Base-by-base conservation (phyloP, 1,140 invertebrate genomes). In the Bombus confusus region DNA sequence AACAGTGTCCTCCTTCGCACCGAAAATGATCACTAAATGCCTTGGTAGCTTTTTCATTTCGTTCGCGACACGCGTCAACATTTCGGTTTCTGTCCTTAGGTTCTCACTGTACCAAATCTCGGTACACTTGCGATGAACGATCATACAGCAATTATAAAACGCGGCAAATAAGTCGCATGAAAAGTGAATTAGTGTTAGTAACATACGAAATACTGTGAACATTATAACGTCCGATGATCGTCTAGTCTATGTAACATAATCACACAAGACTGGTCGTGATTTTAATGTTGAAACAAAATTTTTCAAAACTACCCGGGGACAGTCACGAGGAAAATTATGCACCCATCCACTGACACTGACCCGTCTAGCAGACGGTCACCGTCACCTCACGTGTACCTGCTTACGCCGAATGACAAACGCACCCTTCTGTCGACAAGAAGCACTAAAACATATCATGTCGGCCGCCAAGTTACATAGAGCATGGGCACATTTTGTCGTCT, bases 21-120 rank as follows among this genome's bases (percentile, higher is more conserved):
- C 96, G 57, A 96, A 84, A 74, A 96, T 91, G 12, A 96, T 89
- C 34, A 95, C 95, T 87, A 97, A 87, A 91, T 96, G 96, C 62
- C 86, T 93, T 1, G 96, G 96, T 31, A 95, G 75, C 88, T 93
- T 95, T 64, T 88, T 92, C 4, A 91, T 80, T 69, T 37, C 79
- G 9, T 64, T 75, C 4, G 89, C 81, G 6, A 47, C 57, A 6
- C 25, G 34, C 13, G 39, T 43, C 6, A 91, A 41, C 68, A 59
- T 25, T 34, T 88, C 81, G 4, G 86, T 31, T 4, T 90, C 88
- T 78, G 75, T 72, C n/a, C 43, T 80, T 25, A 43, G 37, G 12
- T 76, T 85, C 5, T 39, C 64, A 57, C 43, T 39, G 18, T 68
- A 69, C 86, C 79, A 86, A 34, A 80, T 22, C 1, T 73, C 66